Conservation (phyloP, 92 coral and sea anemone genomes). For the Phenganax subtilis region DNA sequence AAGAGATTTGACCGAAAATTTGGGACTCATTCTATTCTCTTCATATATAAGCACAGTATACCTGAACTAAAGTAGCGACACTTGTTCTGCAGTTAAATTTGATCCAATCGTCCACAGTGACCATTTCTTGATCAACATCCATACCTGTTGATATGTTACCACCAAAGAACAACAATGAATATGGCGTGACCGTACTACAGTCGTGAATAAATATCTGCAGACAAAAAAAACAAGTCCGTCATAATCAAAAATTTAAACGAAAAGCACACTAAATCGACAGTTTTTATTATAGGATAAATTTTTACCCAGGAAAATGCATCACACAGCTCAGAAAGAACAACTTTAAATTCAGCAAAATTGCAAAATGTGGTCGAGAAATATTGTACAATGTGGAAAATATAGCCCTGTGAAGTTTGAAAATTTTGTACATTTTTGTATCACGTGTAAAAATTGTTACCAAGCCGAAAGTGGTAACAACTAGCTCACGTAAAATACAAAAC, state of each 20-base stretch:
- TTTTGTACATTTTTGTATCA: no score
- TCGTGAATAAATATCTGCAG: conserved; percentile 79
- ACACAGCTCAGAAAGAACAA: no score
- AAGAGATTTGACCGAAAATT: not conserved
- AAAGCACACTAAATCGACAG: not conserved
- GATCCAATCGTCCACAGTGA: conserved; percentile 84
- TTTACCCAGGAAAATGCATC: not conserved
- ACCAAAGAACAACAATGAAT: conserved; percentile 90
- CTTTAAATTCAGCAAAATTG: no score
- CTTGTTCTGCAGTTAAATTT: conserved; percentile 78
- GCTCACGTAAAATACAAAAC: no score
- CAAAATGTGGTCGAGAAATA: no score
- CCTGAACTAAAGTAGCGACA: conserved; percentile 88
- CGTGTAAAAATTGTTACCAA: no score
- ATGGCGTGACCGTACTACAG: conserved; percentile 84
- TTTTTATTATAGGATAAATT: not conserved
- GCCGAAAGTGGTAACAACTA: no score
- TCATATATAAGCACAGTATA: not conserved
- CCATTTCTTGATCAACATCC: conserved; percentile 76
- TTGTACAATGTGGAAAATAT: no score
- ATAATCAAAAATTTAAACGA: no score
- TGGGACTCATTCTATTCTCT: no score
- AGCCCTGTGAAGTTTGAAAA: no score
- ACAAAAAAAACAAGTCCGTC: not conserved
- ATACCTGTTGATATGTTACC: conserved; percentile 72